phyloP scores from a whole-genome alignment of 2,113 vertebrate species.

The Bothrops jararaca region DNA sequence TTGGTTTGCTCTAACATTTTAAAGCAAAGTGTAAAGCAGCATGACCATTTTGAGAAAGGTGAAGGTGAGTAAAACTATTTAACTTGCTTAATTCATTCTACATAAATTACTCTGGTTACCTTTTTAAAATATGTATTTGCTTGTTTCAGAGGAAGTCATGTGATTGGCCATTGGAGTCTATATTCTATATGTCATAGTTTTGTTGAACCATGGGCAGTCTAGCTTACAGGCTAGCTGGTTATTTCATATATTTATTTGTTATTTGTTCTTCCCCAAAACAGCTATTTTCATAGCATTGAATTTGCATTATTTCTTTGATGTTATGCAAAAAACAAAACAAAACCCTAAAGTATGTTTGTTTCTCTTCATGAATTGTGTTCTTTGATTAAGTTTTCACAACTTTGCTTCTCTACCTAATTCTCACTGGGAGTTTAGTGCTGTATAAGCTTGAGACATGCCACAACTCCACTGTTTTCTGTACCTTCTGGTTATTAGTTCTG shows the following conservation, averaged over 20 bases:
- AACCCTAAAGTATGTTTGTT: neutral
- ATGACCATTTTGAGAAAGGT: conserved; percentile 17
- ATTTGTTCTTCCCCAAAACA: neutral
- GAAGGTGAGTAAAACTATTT: conserved; percentile 37
- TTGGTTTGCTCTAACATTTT: conserved; percentile 14
- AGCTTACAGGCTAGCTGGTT: neutral
- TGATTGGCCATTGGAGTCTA: neutral
- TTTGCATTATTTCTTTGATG: neutral
- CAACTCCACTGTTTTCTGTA: neutral
- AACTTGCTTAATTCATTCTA: neutral
- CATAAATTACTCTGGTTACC: neutral
- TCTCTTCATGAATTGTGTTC: neutral
- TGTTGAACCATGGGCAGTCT: neutral
- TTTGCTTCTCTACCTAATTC: neutral
- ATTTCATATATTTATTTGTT: neutral
- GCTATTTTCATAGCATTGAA: neutral
- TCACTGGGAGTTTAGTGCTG: neutral
- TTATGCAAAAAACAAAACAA: neutral
- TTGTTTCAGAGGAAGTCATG: neutral
- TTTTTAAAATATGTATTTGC: neutral
- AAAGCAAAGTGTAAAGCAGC: neutral
- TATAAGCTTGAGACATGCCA: neutral
- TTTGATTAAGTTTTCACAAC: neutral
- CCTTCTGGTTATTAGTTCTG: neutral
- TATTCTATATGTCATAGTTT: neutral